Percentiles rank a stretch among this genome's conserved stretches.
Evolutionary conservation across 2,888 invertebrate species (phyloP).

Genomic region (Quadroppia sp.): DNA sequence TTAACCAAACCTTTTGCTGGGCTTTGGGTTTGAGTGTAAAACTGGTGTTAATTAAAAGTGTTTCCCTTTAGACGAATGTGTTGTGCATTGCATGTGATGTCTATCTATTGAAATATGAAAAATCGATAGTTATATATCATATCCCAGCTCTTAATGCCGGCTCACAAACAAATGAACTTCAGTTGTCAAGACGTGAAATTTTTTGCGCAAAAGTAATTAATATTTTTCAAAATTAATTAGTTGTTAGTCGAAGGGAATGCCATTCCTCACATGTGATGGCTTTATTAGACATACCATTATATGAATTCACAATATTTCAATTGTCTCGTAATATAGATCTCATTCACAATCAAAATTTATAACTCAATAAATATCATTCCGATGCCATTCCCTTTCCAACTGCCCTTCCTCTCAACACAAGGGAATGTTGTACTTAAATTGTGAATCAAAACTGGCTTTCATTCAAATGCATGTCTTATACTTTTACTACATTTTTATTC

Average conservation of each 20-base stretch:
- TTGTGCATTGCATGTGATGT: slow-evolving; percentile 11
- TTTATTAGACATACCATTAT: slow-evolving; percentile 19
- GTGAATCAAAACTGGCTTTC: neutral
- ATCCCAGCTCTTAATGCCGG: slow-evolving; percentile 15
- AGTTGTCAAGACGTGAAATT: slow-evolving; percentile 27
- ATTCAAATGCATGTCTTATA: neutral
- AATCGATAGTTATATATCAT: slow-evolving; percentile 36
- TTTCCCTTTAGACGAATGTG: slow-evolving; percentile 10
- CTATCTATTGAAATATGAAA: slow-evolving; percentile 34
- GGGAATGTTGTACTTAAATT: neutral
- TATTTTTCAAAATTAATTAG: slow-evolving; percentile 38
- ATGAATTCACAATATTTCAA: neutral
- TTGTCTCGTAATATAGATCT: neutral
- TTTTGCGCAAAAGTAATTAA: slow-evolving; percentile 27
- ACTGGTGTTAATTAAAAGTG: slow-evolving; percentile 32
- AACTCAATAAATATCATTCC: neutral
- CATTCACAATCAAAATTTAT: neutral
- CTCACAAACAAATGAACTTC: slow-evolving; percentile 30
- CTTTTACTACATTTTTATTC: neutral
- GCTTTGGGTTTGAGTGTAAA: neutral
- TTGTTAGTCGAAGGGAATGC: slow-evolving; percentile 17
- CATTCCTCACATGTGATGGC: slow-evolving; percentile 38
- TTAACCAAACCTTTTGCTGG: slow-evolving; percentile 15
- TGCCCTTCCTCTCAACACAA: too few relatives aligned
- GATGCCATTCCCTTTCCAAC: neutral